Evolutionary conservation across 1,140 invertebrate species (phyloP).

Genomic region (Onthophagus taurus): DNA sequence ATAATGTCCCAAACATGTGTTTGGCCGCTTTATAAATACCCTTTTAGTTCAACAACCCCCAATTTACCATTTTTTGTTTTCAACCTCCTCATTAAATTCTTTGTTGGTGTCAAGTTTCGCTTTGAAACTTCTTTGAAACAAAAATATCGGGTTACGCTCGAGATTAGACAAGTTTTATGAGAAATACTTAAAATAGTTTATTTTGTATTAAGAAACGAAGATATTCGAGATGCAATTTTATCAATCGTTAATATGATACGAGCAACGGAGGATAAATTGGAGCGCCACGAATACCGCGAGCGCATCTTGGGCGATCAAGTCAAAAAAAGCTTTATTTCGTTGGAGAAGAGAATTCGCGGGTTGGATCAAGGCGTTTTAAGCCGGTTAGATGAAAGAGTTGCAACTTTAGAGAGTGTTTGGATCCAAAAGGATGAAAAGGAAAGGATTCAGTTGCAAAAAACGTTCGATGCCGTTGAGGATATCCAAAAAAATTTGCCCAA

Average conservation of each 20-base stretch:
- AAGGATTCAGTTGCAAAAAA: conserved; percentile 57
- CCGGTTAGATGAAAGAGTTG: conserved; percentile 56
- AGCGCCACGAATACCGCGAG: conserved; percentile 73
- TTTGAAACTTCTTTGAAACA: too few relatives aligned
- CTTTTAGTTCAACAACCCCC: too few relatives aligned
- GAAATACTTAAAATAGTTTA: neutral
- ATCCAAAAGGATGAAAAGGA: conserved; percentile 60
- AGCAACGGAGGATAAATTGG: conserved; percentile 69
- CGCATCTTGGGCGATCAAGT: conserved; percentile 66
- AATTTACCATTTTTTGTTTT: too few relatives aligned
- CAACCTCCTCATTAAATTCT: too few relatives aligned
- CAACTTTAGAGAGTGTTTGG: conserved; percentile 57
- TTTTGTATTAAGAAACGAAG: conserved; percentile 55
- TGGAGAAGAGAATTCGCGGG: conserved; percentile 64
- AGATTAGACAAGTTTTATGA: too few relatives aligned
- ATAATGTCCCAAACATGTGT: too few relatives aligned
- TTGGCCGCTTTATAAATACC: too few relatives aligned
- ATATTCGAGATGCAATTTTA: conserved; percentile 70
- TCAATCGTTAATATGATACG: conserved; percentile 73
- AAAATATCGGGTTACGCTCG: too few relatives aligned
- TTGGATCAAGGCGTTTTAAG: conserved; percentile 57
- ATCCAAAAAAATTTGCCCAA: conserved; percentile 53
- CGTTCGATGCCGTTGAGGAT: conserved; percentile 52
- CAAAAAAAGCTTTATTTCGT: conserved; percentile 56
- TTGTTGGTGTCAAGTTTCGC: too few relatives aligned